Evolutionary conservation across 2,797 vertebrate species (phyloP).

Genomic region (Platyrinchus mystaceus): DNA sequence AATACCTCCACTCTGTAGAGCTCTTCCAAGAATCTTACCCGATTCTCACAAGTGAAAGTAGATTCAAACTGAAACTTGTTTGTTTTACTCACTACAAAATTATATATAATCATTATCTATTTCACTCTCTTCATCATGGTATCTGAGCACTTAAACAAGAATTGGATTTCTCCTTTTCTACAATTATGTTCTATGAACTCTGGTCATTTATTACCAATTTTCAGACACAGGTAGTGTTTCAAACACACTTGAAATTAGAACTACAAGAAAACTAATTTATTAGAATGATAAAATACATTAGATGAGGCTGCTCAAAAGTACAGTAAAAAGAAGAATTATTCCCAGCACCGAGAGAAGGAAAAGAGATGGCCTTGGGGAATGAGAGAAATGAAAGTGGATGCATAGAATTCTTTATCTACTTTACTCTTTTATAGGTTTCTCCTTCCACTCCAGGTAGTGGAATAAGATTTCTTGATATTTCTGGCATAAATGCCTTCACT

Average conservation of each 20-base stretch:
- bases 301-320: background rate
- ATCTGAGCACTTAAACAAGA: background rate
- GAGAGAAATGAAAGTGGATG: background rate
- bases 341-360: background rate
- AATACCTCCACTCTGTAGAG: background rate
- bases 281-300: background rate
- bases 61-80: background rate
- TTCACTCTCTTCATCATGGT: fast-evolving
- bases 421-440: background rate
- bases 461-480: background rate
- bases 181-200: background rate
- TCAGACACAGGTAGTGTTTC: background rate
- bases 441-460: background rate
- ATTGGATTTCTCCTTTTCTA: background rate
- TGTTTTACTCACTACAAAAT: background rate
- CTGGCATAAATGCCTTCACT: background rate
- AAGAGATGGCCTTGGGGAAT: background rate
- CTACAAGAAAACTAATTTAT: background rate
- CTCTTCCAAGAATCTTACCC: background rate
- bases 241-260: background rate
- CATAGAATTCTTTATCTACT: background rate
- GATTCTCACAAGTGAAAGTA: background rate
- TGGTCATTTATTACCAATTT: background rate
- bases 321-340: background rate
- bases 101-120: background rate